Conservation (phyloP, 2,797 vertebrate species). For the Pogoniulus pusillus region DNA sequence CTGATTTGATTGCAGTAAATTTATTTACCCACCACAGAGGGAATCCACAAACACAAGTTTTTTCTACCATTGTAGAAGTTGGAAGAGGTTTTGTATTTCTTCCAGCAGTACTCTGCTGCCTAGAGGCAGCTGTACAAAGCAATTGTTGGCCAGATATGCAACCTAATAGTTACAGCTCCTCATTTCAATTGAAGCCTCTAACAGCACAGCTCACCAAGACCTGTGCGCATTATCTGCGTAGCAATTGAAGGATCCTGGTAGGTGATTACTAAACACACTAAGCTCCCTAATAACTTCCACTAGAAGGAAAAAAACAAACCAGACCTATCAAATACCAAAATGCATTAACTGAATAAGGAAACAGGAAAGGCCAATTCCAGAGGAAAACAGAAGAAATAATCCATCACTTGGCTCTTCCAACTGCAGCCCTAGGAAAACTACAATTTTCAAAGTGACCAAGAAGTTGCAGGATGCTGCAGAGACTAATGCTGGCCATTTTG, state of each 20-base stretch:
- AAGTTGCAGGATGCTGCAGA: neutral
- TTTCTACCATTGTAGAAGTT: neutral
- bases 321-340: neutral
- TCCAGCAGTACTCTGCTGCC: neutral
- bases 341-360: neutral
- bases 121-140: fast-evolving
- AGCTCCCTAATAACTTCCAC: neutral
- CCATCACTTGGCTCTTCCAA: neutral
- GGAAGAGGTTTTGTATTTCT: neutral
- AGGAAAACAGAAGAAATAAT: neutral
- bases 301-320: fast-evolving
- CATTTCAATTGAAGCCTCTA: neutral
- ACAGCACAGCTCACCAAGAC: neutral
- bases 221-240: neutral
- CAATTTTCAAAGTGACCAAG: neutral
- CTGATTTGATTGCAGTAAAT: neutral
- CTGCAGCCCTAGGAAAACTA: neutral
- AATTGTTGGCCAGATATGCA: neutral
- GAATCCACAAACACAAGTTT: neutral
- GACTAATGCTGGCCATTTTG: fast-evolving
- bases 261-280: neutral
- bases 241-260: neutral
- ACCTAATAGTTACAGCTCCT: fast-evolving
- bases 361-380: neutral
- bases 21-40: neutral